These are phyloP conservation scores for Pseudachorutes palmiensis DNA, from an alignment of 1,140 invertebrate genomes.

Conservation along the genomic window DNA sequence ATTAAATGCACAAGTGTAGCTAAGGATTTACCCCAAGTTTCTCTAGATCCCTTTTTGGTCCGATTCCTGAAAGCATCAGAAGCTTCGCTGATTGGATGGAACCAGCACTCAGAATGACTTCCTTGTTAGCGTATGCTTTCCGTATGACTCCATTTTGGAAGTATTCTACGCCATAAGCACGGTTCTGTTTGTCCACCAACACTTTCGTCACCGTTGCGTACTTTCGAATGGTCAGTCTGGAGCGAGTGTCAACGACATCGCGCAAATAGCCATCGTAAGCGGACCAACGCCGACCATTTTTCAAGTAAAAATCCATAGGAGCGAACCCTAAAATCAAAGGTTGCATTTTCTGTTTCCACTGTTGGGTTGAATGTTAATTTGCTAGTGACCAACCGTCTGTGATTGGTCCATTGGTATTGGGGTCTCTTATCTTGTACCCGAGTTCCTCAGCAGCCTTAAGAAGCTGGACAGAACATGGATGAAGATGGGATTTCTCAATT, in stretches of 20 bases:
- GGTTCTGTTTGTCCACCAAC: slow-evolving; percentile 16
- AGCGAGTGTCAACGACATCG: neutral
- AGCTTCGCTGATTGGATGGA: slow-evolving; percentile 40
- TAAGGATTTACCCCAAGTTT: slow-evolving; percentile 21
- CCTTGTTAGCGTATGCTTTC: slow-evolving; percentile 37
- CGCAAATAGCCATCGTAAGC: slow-evolving; percentile 7
- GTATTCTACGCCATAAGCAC: slow-evolving; percentile 40
- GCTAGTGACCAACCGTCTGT: slow-evolving; percentile 17
- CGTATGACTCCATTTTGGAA: slow-evolving; percentile 35
- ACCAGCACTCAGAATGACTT: slow-evolving; percentile 40
- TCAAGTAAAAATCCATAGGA: slow-evolving; percentile 13
- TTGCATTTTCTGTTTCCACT: neutral
- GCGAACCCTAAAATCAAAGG: slow-evolving; percentile 5
- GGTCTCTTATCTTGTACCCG: slow-evolving; percentile 20
- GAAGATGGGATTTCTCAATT: neutral
- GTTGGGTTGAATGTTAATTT: neutral
- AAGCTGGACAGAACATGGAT: neutral
- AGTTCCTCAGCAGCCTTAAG: slow-evolving; percentile 18
- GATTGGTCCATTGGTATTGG: slow-evolving; percentile 17
- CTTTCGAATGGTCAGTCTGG: neutral
- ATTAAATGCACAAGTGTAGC: too few relatives aligned
- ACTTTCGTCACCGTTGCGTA: slow-evolving; percentile 10
- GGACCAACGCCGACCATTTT: slow-evolving; percentile 11
- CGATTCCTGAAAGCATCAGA: slow-evolving; percentile 46
- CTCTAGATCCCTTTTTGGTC: slow-evolving; percentile 42